Percentiles rank a stretch among this genome's conserved stretches.
phyloP scores from a whole-genome alignment of 2,797 vertebrate species.

The Periparus ater region DNA sequence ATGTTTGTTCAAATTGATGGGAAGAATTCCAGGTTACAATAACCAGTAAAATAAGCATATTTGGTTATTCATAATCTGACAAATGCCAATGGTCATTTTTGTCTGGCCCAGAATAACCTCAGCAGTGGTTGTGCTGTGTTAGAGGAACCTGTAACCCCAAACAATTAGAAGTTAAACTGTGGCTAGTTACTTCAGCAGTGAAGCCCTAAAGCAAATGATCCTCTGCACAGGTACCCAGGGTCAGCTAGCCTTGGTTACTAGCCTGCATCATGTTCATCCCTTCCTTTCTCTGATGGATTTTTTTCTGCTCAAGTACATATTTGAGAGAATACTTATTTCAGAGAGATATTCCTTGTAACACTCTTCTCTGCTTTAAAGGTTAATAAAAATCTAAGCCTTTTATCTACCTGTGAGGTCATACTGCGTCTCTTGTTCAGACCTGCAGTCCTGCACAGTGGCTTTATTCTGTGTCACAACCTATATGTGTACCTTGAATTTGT shows the following conservation, averaged over 20 bases:
- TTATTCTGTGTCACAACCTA: neutral
- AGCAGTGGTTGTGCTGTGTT: neutral
- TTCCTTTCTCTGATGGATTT: neutral
- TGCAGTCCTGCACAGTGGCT: neutral
- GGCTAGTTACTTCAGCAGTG: fast-evolving
- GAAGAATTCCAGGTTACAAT: neutral
- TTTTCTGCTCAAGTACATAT: neutral
- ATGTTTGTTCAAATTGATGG: neutral
- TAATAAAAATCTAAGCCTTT: neutral
- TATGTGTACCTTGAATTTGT: neutral
- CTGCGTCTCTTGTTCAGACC: neutral
- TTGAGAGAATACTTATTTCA: neutral
- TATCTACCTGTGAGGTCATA: neutral
- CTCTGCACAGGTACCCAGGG: neutral
- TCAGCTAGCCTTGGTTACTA: neutral
- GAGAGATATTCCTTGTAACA: neutral
- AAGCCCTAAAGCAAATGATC: neutral
- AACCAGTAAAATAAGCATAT: neutral
- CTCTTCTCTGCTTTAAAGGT: neutral
- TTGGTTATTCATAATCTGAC: neutral
- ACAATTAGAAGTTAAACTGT: neutral
- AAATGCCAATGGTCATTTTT: neutral
- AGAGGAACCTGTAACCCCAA: neutral
- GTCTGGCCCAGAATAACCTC: neutral
- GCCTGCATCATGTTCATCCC: neutral